Conservation (phyloP, 2,888 invertebrate genomes). For the Aporophyla nigra region DNA sequence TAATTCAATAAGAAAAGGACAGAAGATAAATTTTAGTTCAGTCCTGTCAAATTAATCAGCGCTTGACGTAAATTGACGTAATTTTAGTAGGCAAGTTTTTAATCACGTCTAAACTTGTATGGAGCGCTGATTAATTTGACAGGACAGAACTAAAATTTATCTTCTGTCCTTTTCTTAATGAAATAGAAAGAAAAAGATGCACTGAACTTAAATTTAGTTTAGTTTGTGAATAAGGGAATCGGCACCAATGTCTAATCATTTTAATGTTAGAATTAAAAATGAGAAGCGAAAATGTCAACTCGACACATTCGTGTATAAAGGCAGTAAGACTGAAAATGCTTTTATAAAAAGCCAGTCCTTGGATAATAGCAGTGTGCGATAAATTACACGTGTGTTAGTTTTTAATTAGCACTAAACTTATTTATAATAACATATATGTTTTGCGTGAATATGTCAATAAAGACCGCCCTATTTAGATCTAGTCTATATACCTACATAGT, state of each 20-base stretch:
- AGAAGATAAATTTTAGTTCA: no score
- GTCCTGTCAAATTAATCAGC: no score
- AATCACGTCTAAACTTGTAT: no score
- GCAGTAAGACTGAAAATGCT: constrained; percentile 24
- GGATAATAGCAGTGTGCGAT: constrained; percentile 15
- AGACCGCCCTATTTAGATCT: neutral
- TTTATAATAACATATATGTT: constrained; percentile 27
- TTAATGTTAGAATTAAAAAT: constrained; percentile 64
- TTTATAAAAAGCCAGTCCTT: constrained; percentile 31
- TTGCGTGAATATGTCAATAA: constrained; percentile 26
- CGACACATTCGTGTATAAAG: constrained; percentile 41
- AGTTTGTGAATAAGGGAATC: no score
- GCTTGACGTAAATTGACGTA: no score
- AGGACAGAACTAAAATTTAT: no score
- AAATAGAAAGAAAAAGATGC: no score
- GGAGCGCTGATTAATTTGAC: no score
- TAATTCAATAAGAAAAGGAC: no score
- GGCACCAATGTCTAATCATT: constrained; percentile 36
- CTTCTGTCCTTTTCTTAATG: no score
- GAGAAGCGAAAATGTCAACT: constrained; percentile 17
- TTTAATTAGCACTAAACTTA: constrained; percentile 47
- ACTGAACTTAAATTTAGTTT: no score
- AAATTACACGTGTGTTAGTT: constrained; percentile 38
- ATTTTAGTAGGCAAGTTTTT: no score
- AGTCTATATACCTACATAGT: constrained; percentile 3